A percentile compares a stretch with the other conserved stretches of the same genome.
These are phyloP conservation scores for Callitettix versicolor DNA, from an alignment of 1,140 invertebrate genomes.

Conservation along the genomic window DNA sequence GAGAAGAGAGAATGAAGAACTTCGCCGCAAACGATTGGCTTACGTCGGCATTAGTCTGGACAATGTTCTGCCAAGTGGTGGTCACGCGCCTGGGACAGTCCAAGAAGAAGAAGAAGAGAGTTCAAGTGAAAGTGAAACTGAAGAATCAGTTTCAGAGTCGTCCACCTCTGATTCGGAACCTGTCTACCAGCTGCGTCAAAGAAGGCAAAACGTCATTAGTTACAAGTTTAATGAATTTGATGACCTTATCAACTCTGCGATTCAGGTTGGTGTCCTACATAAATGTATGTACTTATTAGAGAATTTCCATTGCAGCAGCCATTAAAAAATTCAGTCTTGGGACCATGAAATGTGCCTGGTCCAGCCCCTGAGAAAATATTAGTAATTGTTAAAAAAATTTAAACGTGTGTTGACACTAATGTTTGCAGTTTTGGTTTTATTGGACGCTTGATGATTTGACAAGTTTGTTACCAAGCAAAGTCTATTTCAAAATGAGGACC, in stretches of 20 bases:
- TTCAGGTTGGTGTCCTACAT: slow-evolving; percentile 55
- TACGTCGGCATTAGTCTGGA: slow-evolving; percentile 68
- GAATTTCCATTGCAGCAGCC: too few species aligned
- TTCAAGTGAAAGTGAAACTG: neutral
- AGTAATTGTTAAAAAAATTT: too few species aligned
- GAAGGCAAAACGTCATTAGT: slow-evolving; percentile 61
- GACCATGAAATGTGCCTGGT: too few species aligned
- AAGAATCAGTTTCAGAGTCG: slow-evolving; percentile 18
- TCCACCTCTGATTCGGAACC: slow-evolving; percentile 41
- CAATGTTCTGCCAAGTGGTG: slow-evolving; percentile 47
- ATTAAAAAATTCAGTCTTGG: too few species aligned
- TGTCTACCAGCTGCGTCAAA: slow-evolving; percentile 68
- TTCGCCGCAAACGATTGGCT: slow-evolving; percentile 58
- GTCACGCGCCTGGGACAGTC: slow-evolving; percentile 17
- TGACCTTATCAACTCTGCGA: slow-evolving; percentile 84
- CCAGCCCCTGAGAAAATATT: too few species aligned
- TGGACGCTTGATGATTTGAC: too few species aligned
- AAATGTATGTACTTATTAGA: too few species aligned
- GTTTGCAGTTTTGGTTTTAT: too few species aligned
- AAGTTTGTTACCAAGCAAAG: too few species aligned
- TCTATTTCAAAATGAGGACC: too few species aligned
- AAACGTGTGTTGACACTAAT: too few species aligned
- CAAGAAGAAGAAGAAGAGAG: neutral
- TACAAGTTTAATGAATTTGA: slow-evolving; percentile 88
- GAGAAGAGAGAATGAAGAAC: slow-evolving; percentile 48